Evolutionary conservation across 23 tunicate genomes (phyloP).

Genomic region (Styela plicata): DNA sequence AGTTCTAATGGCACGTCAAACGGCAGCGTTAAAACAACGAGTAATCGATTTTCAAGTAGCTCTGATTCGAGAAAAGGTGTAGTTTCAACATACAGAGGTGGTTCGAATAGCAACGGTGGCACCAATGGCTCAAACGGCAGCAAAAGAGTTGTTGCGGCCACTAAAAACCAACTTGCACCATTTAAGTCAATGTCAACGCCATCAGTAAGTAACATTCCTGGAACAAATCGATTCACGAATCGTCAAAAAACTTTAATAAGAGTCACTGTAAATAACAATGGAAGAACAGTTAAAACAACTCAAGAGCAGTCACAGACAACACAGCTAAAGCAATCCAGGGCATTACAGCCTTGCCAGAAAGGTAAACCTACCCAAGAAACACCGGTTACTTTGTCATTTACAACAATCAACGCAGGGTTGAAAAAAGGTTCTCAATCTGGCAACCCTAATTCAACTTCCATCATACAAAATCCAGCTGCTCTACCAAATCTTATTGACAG

Average conservation of each 20-base stretch:
- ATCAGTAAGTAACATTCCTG: background rate
- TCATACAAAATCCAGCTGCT: background rate
- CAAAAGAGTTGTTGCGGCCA: background rate
- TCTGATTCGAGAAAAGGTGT: background rate
- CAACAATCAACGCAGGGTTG: constrained; percentile 6
- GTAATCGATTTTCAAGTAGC: background rate
- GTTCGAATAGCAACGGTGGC: background rate
- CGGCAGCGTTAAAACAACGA: constrained; percentile 6
- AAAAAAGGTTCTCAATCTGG: background rate
- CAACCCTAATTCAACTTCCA: background rate
- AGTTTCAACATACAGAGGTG: background rate
- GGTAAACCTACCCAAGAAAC: background rate
- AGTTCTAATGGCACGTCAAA: constrained; percentile 9
- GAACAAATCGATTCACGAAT: constrained; percentile 29
- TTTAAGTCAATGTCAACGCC: background rate
- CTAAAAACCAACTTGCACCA: background rate
- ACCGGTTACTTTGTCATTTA: constrained; percentile 27
- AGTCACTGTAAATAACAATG: constrained; percentile 48
- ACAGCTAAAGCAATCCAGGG: background rate
- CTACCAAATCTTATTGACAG: background rate
- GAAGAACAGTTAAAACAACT: background rate
- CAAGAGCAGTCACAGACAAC: constrained; percentile 1
- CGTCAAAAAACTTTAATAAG: constrained; percentile 65
- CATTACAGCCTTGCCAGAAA: background rate
- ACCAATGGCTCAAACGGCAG: background rate